A percentile compares a stretch with the other conserved stretches of the same genome.
phyloP scores from a whole-genome alignment of 2,888 invertebrate species.

The Bombylius discolor region DNA sequence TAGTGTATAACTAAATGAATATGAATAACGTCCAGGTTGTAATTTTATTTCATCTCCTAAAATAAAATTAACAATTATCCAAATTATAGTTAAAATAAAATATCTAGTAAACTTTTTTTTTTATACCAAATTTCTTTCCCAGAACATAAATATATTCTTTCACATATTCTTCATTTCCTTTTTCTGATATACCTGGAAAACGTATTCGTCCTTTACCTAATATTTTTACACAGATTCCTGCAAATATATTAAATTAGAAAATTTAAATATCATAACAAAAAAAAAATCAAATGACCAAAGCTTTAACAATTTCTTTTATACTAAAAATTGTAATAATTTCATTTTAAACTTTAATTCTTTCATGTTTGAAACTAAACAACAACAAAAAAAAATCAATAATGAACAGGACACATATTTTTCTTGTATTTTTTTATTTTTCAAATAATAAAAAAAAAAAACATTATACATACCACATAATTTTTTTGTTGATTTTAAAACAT shows the following conservation, averaged over 20 bases:
- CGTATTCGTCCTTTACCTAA: neutral
- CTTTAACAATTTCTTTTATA: too few species aligned
- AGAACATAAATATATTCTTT: neutral
- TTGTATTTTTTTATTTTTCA: neutral
- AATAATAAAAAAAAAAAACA: too few species aligned
- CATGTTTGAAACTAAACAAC: too few species aligned
- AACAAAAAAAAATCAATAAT: too few species aligned
- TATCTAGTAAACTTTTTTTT: neutral
- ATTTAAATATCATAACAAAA: too few species aligned
- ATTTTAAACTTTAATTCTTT: too few species aligned
- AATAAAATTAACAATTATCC: neutral
- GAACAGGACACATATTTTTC: too few species aligned
- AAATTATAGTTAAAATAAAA: too few species aligned
- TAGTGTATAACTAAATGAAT: constrained; percentile 38
- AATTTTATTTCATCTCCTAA: constrained; percentile 24
- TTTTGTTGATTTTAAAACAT: neutral
- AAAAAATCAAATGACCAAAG: too few species aligned
- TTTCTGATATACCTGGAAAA: neutral
- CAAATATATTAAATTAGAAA: neutral
- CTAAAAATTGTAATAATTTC: too few species aligned
- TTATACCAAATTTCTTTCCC: neutral
- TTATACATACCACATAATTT: neutral
- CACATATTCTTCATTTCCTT: neutral
- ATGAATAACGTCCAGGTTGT: constrained; percentile 37
- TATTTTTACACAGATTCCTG: neutral